These are phyloP conservation scores for Eurystomus glaucurus DNA, from an alignment of 2,797 vertebrate genomes.

Conservation along the genomic window DNA sequence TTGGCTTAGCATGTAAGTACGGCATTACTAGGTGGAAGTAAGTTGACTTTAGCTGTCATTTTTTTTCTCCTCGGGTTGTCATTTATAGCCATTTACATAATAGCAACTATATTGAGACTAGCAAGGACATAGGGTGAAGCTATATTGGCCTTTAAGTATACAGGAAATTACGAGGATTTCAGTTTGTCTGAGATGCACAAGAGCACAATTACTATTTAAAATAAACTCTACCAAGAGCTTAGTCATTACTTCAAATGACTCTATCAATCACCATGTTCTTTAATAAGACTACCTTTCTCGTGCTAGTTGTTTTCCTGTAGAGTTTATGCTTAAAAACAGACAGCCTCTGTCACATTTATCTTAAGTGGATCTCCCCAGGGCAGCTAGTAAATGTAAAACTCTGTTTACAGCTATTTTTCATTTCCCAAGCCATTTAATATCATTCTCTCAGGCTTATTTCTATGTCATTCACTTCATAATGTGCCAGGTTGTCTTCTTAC, in stretches of 20 bases:
- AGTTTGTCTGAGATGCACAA: conserved; percentile 16
- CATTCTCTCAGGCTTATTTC: conserved; percentile 53
- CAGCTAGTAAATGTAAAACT: conserved; percentile 57
- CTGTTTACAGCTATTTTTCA: conserved; percentile 71
- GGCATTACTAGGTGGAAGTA: conserved; percentile 1
- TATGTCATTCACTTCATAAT: conserved; percentile 51
- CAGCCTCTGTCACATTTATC: conserved; percentile 67
- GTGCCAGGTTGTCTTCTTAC: conserved; percentile 44
- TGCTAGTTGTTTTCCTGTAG: conserved; percentile 50
- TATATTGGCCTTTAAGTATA: background rate
- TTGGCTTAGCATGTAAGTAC: background rate
- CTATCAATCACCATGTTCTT: conserved; percentile 74
- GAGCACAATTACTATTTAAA: conserved; percentile 60
- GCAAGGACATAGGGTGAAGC: background rate
- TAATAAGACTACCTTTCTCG: conserved; percentile 71
- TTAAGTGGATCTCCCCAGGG: conserved; percentile 71
- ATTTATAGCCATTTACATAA: background rate
- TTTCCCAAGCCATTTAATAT: conserved; percentile 63
- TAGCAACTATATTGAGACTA: background rate
- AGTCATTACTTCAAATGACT: conserved; percentile 67
- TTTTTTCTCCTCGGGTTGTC: background rate
- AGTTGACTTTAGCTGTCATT: background rate
- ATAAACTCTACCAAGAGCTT: conserved; percentile 49
- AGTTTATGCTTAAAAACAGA: conserved; percentile 78
- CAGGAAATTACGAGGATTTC: conserved; percentile 35